These are phyloP conservation scores for Phodopus roborovskii DNA, from an alignment of 2,113 vertebrate species.

Conservation along the genomic window DNA sequence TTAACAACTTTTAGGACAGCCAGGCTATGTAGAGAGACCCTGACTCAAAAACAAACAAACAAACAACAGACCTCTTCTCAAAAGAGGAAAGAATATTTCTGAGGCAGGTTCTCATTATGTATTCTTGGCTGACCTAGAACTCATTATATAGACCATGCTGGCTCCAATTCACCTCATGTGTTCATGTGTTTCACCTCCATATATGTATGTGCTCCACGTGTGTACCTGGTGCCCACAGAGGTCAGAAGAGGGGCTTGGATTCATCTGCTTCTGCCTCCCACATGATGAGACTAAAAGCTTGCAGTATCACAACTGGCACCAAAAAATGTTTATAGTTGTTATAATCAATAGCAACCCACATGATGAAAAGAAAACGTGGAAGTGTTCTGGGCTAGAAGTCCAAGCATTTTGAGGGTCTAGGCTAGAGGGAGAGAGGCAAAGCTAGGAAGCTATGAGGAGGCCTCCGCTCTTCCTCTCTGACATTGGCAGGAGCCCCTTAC, in stretches of 20 bases:
- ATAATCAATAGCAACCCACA: background rate
- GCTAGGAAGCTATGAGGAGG: background rate
- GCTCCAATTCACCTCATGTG: background rate
- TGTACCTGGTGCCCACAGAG: background rate
- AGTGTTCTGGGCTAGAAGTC: background rate
- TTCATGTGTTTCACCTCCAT: background rate
- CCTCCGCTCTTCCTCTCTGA: background rate
- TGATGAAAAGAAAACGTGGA: background rate
- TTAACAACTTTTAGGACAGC: background rate
- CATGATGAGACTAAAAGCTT: background rate
- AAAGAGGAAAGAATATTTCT: background rate
- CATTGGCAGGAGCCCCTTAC: background rate
- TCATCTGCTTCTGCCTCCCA: background rate
- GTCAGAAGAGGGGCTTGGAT: background rate
- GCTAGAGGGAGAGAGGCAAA: background rate
- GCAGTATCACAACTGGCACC: background rate
- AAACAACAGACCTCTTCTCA: background rate
- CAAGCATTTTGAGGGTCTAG: background rate
- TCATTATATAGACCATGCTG: background rate
- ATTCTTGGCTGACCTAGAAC: background rate
- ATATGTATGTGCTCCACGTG: background rate
- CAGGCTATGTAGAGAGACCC: background rate
- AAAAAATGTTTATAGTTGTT: background rate
- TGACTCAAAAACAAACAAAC: background rate
- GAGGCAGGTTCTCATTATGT: background rate